These are phyloP conservation scores for Zosterops hypoxanthus DNA, from an alignment of 2,113 vertebrate species.

Conservation along the genomic window DNA sequence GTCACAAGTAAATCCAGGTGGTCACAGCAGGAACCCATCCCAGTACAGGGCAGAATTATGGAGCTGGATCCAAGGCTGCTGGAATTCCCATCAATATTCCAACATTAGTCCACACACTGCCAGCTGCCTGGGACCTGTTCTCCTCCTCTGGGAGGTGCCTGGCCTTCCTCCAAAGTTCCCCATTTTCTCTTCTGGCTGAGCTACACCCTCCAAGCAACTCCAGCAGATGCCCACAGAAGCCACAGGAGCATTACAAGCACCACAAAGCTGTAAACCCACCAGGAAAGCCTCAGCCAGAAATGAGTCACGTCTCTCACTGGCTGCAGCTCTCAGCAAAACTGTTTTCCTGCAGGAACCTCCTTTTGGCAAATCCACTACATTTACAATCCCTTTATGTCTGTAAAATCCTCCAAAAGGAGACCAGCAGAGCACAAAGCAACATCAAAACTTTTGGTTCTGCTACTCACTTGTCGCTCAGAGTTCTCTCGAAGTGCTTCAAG, in stretches of 20 bases:
- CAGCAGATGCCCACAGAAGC: neutral
- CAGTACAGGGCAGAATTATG: rapidly evolving
- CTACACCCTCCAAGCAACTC: neutral
- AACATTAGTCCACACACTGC: neutral
- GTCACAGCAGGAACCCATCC: neutral
- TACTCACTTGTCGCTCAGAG: slow-evolving; percentile 91
- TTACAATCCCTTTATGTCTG: neutral
- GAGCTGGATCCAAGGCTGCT: neutral
- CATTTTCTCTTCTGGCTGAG: neutral
- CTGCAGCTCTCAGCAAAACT: neutral
- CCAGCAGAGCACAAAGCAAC: neutral
- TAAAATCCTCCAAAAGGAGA: neutral
- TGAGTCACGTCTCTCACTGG: neutral
- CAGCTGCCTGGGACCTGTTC: neutral
- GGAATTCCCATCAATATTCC: neutral
- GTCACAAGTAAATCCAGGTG: neutral
- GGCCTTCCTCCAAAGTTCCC: neutral
- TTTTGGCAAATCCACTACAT: neutral
- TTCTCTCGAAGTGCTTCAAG: slow-evolving; percentile 92
- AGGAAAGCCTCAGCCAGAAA: neutral
- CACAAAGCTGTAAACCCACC: neutral
- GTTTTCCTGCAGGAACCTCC: neutral
- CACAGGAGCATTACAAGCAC: neutral
- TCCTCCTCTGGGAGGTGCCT: neutral
- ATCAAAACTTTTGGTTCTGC: neutral